phyloP scores from a whole-genome alignment of 2,113 vertebrate species.

The Ciconia stormi region DNA sequence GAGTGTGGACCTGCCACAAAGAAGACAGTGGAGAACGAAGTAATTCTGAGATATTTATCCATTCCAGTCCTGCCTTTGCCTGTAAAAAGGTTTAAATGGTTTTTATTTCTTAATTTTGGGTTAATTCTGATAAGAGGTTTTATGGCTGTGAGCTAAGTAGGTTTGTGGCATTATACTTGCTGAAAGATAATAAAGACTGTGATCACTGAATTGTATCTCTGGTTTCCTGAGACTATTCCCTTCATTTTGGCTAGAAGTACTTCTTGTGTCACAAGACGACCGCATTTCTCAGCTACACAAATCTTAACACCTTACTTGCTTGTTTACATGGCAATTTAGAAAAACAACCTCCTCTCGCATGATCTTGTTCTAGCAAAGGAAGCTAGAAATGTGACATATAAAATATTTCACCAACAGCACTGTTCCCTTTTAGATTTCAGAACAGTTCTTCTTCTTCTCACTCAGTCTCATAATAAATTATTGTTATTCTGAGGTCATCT shows the following conservation, averaged over 20 bases:
- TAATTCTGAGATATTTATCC: neutral
- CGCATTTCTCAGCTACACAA: neutral
- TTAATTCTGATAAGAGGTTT: conserved; percentile 10
- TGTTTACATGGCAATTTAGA: conserved; percentile 6
- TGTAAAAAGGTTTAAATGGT: neutral
- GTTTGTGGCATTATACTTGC: neutral
- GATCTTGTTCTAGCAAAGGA: neutral
- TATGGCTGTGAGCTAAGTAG: neutral
- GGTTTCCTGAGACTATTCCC: neutral
- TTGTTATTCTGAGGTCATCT: conserved; percentile 21
- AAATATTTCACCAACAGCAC: conserved; percentile 17
- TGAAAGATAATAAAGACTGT: neutral
- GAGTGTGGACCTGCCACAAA: neutral
- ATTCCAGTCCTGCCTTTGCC: neutral
- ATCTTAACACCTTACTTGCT: neutral
- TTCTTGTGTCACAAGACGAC: neutral
- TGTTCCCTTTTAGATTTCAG: conserved; percentile 38
- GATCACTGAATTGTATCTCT: neutral
- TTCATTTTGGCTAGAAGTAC: neutral
- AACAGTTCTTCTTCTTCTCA: conserved; percentile 33
- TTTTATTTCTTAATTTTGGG: neutral
- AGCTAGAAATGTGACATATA: conserved; percentile 31
- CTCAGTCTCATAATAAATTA: conserved; percentile 26
- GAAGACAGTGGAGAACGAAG: neutral
- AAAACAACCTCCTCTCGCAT: conserved; percentile 1